A percentile compares a stretch with the other conserved stretches of the same genome.
Conservation (phyloP, 1,140 invertebrate species). For the Aethina tumida region DNA sequence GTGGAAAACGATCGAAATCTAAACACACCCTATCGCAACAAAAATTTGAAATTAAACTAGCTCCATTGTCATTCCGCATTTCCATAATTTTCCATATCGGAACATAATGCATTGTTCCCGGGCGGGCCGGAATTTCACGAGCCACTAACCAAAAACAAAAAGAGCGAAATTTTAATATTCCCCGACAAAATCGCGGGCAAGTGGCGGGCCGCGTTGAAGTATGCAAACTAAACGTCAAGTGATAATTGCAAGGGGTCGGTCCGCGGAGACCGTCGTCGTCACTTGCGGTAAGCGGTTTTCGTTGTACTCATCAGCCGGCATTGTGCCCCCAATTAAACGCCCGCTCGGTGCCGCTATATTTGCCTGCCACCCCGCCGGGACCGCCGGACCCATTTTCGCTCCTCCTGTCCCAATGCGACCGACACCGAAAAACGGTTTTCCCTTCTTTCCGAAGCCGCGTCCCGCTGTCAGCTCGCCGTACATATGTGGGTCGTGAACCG, state of each 20-base stretch:
- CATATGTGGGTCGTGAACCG: too few relatives aligned
- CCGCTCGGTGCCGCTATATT: constrained; percentile 12
- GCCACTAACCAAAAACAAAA: too few relatives aligned
- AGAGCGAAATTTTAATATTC: background rate
- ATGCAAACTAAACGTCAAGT: constrained; percentile 7
- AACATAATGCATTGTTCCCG: background rate
- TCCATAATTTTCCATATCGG: background rate
- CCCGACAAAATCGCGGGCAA: background rate
- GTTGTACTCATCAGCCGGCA: constrained; percentile 19
- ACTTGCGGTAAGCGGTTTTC: constrained; percentile 23
- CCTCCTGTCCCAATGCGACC: background rate
- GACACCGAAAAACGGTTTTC: constrained; percentile 1
- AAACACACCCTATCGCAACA: too few relatives aligned
- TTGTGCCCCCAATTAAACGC: constrained; percentile 18
- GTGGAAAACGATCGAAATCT: too few relatives aligned
- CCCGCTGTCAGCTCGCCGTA: too few relatives aligned
- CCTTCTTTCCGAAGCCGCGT: too few relatives aligned
- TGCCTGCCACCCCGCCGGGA: background rate
- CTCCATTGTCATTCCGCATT: background rate
- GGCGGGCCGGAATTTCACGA: background rate
- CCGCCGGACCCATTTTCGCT: background rate
- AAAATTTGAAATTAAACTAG: background rate
- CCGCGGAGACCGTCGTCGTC: background rate
- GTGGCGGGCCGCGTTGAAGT: constrained; percentile 1
- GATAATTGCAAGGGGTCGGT: constrained; percentile 2